Base-by-base conservation (phyloP, 92 coral and sea anemone genomes). In the Desmophyllum pertusum region DNA sequence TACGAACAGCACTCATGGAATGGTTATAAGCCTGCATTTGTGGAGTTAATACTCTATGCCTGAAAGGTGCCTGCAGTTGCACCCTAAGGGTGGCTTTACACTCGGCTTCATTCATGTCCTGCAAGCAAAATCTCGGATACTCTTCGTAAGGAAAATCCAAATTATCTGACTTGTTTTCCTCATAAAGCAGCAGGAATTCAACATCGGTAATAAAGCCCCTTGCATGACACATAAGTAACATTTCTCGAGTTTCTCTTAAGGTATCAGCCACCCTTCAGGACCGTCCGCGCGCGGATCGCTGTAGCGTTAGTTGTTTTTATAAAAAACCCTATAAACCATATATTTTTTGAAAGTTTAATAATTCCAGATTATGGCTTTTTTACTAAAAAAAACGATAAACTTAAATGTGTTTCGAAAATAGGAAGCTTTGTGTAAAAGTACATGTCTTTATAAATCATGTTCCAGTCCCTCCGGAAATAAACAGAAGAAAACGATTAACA, bases 1-100 rank as follows among this genome's bases (percentile, higher is more conserved):
- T 42, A 31, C 89, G 85, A 51, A 86, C 89, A 53, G 81, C 83
- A 79, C 83, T 86, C 85, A 86, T 86, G 25, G 81, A 79, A 75
- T 45, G 29, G 77, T 86, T 79, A 21, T 79, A 79, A 79, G 76
- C 78, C 38, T 77, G 84, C 89, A 64, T 37, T 38, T 70, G 75
- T 23, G 51, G 75, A 11, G 45, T 70, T 15, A 70, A 37, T 17
- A 74, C 88, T 11, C 70, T 70, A 29, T 76, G 64, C 35, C 80
- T 0, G 66, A 48, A 77, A 55, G 81, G 81, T 77, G 81, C 70
- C 69, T 77, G 81, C 19, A 77, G 81, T 18, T 77, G 81, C 8
- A 77, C 43, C 70, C 81, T 35, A 6, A 77, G 81, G 27, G 81
- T 75, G 7, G 83, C 90, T 43, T 38, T 70, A 30, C 90, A 80